These are phyloP conservation scores for Isurus oxyrinchus DNA, from an alignment of 2,113 vertebrate species.

Conservation along the genomic window DNA sequence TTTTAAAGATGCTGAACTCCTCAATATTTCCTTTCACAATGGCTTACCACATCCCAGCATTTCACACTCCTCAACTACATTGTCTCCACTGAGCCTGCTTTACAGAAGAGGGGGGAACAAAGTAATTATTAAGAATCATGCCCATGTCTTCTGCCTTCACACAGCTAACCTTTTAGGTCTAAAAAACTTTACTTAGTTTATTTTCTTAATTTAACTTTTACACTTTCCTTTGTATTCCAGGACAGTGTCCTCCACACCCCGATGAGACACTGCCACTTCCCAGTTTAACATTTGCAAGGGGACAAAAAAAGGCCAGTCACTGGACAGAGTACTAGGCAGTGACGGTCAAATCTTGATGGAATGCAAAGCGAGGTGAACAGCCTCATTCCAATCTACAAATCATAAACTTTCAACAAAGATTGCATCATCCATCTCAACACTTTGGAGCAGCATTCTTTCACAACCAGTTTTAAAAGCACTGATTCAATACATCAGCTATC, in stretches of 20 bases:
- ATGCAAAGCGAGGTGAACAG: background rate
- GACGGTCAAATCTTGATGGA: too few species aligned
- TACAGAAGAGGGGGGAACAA: too few species aligned
- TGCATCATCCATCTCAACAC: background rate
- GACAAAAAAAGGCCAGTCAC: background rate
- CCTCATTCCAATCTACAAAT: background rate
- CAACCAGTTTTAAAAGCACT: background rate
- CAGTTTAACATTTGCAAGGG: background rate
- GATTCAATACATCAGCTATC: background rate
- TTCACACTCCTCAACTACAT: too few species aligned
- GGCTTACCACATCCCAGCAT: too few species aligned
- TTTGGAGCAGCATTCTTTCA: background rate
- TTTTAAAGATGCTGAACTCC: too few species aligned
- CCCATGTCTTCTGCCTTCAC: too few species aligned
- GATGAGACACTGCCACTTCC: background rate
- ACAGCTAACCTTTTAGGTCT: too few species aligned
- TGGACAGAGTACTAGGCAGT: background rate
- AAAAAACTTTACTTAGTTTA: too few species aligned
- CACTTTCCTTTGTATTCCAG: background rate
- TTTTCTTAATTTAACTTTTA: too few species aligned
- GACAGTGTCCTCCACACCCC: background rate
- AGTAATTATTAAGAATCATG: too few species aligned
- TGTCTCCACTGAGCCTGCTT: too few species aligned
- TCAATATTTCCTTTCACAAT: too few species aligned
- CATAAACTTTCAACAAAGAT: background rate